Base-by-base conservation (phyloP, 2,797 vertebrate species). In the Periparus ater region DNA sequence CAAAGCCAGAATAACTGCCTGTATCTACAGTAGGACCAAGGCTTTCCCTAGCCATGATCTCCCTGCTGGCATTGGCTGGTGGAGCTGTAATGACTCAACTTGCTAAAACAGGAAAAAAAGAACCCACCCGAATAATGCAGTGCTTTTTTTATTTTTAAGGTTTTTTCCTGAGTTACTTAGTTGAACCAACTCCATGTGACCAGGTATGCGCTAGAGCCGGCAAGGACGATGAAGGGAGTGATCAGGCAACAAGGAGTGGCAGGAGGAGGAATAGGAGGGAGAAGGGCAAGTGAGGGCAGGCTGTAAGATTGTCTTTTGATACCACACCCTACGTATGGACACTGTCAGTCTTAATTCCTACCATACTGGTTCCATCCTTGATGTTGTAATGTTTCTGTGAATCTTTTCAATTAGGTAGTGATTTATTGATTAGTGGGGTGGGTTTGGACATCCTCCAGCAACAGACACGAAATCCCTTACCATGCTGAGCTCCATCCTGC, bases 231-330 rank as follows among this genome's bases (percentile, higher is more conserved):
- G 3, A 45, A 68, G 54, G 10, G 26, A 85, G 42, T 0, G 1
- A 88, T 58, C 51, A 61, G 51, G 85, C 63, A 85, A 77, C 5
- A 17, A 88, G 80, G 36, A 96, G 85, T 0, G 0, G 57, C 11
- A 9, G 30, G 23, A 93, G 66, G 90, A 96, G 51, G 90, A 95
- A 96, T 80, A 95, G 36, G 76, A 94, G 85, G 20, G 73, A 91
- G 93, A 88, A 95, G 91, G 93, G 86, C 96, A 95, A 96, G 96
- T 53, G 71, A 84, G 90, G 71, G 94, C 96, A 96, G 84, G 94
- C 90, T 88, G 40, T 11, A 86, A 86, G 80, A 94, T 94, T 89
- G 80, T 90, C 86, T 90, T 88, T 57, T 86, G 88, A 87, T 78
- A 84, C 93, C 95, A 94, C 96, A 93, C 96, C 95, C 95, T 95